Base-by-base conservation (phyloP, 37 sponge, comb jelly and placozoan species). In the Cliona cf. orientalis region DNA sequence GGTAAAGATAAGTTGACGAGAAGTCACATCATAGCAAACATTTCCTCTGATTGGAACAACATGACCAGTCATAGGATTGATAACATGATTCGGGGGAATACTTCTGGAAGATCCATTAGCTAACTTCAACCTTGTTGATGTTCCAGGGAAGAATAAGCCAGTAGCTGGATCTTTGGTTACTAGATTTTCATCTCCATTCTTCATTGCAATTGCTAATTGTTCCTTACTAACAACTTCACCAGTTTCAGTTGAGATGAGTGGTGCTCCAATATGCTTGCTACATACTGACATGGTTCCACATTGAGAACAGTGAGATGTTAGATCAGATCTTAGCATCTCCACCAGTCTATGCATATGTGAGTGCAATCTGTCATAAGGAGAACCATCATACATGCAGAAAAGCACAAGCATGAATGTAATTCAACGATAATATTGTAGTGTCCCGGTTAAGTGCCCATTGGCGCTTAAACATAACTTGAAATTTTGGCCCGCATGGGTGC, bases 81-180 rank as follows among this genome's bases (percentile, higher is more conserved):
- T 68, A 12, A 68, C 38, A 34, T 68, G 38, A 41, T 68, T 68
- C 31, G 69, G 69, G 14, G 41, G 69, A 19, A 68, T 41, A 12
- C 19, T 9, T 6, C 36, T 23, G 6, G 69, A 37, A 4, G 12
- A 37, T 12, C 39, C 42, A 38, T 9, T 9, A 12, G 69, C 19
- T n/a, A 61, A 28, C 12, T 23, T 68, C 12, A 68, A 37, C 23
- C 41, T 19, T n/a, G 40, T 34, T 9, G 69, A 34, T 68, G 69
- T 7, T 9, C 69, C 69, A 7, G 69, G 69, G 9, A n/a, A n/a
- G 12, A 68, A 5, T 4, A 68, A 41, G 11, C 69, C 69, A 34
- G 69, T 68, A 23, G 69, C 7, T n/a, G 36, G 11, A 36, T 68
- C 69, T 68, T 36, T 68, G 4, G 23, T n/a, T 6, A 23, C 69